Base-by-base conservation (phyloP, 1,140 invertebrate species). In the Brachionus paranguensis region DNA sequence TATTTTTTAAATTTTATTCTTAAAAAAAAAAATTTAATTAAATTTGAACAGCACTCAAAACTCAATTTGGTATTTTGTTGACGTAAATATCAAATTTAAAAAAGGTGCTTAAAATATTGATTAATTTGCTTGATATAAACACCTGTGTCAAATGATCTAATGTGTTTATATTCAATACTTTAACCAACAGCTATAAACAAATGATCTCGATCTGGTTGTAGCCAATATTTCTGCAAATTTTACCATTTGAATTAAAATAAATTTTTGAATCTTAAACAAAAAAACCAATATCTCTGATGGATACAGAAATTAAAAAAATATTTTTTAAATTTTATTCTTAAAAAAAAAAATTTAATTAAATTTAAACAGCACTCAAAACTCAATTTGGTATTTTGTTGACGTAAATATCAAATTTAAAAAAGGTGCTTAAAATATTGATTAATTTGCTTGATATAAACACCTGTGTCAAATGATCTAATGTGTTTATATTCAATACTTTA, bases 141-240 rank as follows among this genome's bases (percentile, higher is more conserved):
- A 43, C 29, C 37, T 72, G 33, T 17, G 8, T 41, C 17, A 41
- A 41, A 55, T 5, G 29, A 33, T 33, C 29, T 33, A 72, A 72
- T 72, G 68, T 72, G 68, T 41, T 72, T 43, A 72, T 72, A 72
- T 72, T 72, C 68, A 72, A 72, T 72, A 43, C 17, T 72, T 72
- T 72, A 43, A 43, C 12, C 68, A 72, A 72, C 68, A 72, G 29
- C 33, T 68, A 55, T 20, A 55, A 55, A 10, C 53, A 55, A 55
- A 55, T 55, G 20, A 55, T 55, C 53, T 55, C 53, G 20, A 55
- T 17, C 8, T 68, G 27, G n/a, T 41, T 33, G 10, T 37, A 68
- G 24, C 33, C 64, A 68, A 33, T 41, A n/a, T 72, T 72, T 10
- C 37, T 37, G 37, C 68, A 72, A 17, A 72, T 72, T n/a, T 72